Base-by-base conservation (phyloP, 64 coral and sea anemone species). In the Stichodactyla helianthus region DNA sequence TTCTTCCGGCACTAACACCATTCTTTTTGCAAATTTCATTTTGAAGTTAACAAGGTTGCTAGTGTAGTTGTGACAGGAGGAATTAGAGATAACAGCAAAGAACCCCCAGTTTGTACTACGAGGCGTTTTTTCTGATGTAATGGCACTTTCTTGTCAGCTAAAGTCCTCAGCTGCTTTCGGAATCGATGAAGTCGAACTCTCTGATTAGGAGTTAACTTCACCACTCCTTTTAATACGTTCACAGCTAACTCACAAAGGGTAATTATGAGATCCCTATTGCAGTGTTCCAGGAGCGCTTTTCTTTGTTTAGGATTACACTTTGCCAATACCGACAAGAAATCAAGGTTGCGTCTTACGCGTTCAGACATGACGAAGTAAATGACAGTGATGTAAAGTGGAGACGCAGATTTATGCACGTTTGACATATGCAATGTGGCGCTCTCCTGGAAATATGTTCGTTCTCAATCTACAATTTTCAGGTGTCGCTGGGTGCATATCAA, bases 401-500 rank as follows among this genome's bases (percentile, higher is more conserved):
- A 35, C 31, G 31, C 31, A 35, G 31, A 35, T 35, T 35, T 35
- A 35, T 35, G 31, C 31, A 35, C 31, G 31, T 35, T 35, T 35
- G 31, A 35, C 31, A 35, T 35, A 35, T 35, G 31, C 31, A 35
- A 35, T 35, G 31, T 35, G 31, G 31, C 31, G 2, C 22, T 79
- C 28, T 10, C 51, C 35, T 53, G 77, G 77, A 51, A 79, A 79
- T 10, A 79, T 79, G 14, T 79, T 51, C 31, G 77, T 79, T 2
- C 77, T 28, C 6, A 79, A 13, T 18, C 77, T 79, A 79, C 50
- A 51, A 11, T 20, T 51, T 6, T 6, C 5, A 7, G 77, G 77
- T 53, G 77, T 79, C 5, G 28, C 4, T 16, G 31, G 77, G 51
- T 88, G 14, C 79, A 89, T 55, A 70, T 90, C 82, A 4, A 85